Evolutionary conservation across 2,113 vertebrate genomes (phyloP), one percentile per base, ranked within the genome.

Genomic region (Charadrius vociferus): DNA sequence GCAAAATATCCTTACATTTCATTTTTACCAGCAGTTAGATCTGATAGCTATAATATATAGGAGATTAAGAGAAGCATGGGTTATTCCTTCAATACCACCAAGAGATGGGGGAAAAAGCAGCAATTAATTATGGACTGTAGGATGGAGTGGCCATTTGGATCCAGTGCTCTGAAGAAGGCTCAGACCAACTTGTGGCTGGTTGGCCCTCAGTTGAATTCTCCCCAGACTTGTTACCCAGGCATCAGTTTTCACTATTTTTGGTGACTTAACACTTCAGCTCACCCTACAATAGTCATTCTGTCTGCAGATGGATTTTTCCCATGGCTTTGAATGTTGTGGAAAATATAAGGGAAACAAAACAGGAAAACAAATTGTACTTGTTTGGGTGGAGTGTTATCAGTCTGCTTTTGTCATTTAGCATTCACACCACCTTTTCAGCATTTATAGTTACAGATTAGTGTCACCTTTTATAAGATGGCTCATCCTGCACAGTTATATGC

Each of bases 1-100:
- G 50, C 91, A 97, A 95, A 95, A 91, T 30, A 82, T 61, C 91
- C 53, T 86, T 92, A 89, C 7, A 82, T 39, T 81, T 92, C 12
- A 70, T 70, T 92, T 96, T 93, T 63, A 95, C 9, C n/a, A 32
- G 61, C 37, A 87, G 13, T 78, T 92, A 83, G 59, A 90, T 87
- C 58, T 96, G 58, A 95, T 79, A 37, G 66, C 39, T 85, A n/a
- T 18, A 94, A 72, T 43, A 73, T 23, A 62, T 5, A 34, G 15
- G 21, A 74, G 23, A 81, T 68, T 55, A 84, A 75, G 6, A 36
- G 21, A 52, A 95, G 55, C 45, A 87, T 2, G 52, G 29, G 20
- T 73, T 84, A 47, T 78, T 65, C 10, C 36, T 61, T 80, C 27
- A 56, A n/a, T 45, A 55, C 9, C 14, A 82, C 21, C 17, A 61